These are phyloP conservation scores for Illadopsis cleaveri DNA, from an alignment of 2,113 vertebrate genomes.

Conservation along the genomic window DNA sequence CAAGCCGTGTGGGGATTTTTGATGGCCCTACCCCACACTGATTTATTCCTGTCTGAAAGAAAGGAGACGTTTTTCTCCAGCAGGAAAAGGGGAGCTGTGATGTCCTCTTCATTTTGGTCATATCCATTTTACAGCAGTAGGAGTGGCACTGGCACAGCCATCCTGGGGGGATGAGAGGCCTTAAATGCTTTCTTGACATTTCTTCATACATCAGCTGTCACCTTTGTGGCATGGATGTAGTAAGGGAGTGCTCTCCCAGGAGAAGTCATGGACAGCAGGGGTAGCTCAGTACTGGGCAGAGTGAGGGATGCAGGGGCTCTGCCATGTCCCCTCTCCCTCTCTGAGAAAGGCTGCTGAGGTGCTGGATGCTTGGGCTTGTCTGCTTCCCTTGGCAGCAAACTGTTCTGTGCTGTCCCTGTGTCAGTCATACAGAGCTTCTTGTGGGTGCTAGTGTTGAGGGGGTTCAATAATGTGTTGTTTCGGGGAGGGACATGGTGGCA, in stretches of 20 bases:
- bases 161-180: neutral
- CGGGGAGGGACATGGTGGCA: neutral
- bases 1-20: neutral
- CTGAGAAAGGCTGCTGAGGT: neutral
- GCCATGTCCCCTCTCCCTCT: neutral
- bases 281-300: neutral
- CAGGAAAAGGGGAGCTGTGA: neutral
- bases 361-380: neutral
- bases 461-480: neutral
- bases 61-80: neutral
- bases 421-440: rapidly evolving
- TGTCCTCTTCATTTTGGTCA: neutral
- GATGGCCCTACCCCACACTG: neutral
- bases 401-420: rapidly evolving
- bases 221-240: neutral
- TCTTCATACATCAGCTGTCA: neutral
- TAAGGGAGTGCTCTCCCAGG: neutral
- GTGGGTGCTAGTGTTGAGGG: neutral
- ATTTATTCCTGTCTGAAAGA: neutral
- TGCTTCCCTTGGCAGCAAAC: neutral
- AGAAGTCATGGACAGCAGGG: neutral
- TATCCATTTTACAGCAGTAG: neutral
- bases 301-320: rapidly evolving
- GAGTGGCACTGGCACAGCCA: neutral
- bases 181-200: neutral